Base-by-base conservation (phyloP, 1,140 invertebrate species). In the Heliconius eleuchia region DNA sequence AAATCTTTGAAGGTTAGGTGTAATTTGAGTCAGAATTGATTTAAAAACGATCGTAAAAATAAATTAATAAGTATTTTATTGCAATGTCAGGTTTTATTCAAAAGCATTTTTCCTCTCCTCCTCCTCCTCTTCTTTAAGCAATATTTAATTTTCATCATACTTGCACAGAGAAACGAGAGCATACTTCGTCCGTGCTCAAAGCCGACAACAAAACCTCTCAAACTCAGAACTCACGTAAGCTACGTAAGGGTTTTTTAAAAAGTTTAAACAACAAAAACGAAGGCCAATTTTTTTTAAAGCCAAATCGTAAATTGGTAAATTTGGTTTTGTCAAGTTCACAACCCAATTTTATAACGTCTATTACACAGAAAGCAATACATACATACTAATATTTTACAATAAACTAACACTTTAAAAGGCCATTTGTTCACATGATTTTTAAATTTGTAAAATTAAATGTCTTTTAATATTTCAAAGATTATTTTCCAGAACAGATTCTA, bases 401-500 rank as follows among this genome's bases (percentile, higher is more conserved):
- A 19, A 55, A 8, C 2, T 55, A 55, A 55, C 5, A 55, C 5
- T 55, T 55, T 55, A 11, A 23, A 57, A 9, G 19, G n/a, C 7
- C 7, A 3, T 57, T 57, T 23, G 19, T 23, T 57, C 55, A 23
- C 3, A n/a, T 23, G 7, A 57, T 23, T 23, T 57, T 1, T 57
- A 3, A 57, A 57, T 9, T 57, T 23, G 1, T 23, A 57, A 9
- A 57, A 57, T 23, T n/a, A 57, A 57, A 57, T 2, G 8, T 0
- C 16, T 55, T 23, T 23, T 23, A 11, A 57, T 23, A 23, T 23
- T 23, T 81, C 75, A 77, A 80, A 86, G 78, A 73, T 83, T 86
- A 84, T 86, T 82, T 80, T 84, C 77, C 66, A 77, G 79, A 86
- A 82, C 80, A 83, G 81, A 84, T 83, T 83, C 80, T 73, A 78